phyloP scores from a whole-genome alignment of 2,888 invertebrate species.

The Horisme vitalbata region DNA sequence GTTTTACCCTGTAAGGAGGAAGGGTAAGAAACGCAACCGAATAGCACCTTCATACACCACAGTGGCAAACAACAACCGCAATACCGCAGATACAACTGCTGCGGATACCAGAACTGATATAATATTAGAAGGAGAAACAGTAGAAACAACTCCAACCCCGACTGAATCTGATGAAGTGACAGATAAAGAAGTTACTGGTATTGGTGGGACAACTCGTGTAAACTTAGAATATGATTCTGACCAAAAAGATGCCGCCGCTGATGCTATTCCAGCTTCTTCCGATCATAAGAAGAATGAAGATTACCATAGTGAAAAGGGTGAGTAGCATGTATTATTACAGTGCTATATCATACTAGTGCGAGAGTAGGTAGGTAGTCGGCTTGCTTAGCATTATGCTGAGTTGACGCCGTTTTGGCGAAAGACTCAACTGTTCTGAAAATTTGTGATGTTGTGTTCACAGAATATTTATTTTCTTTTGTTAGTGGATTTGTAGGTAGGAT shows the following conservation, averaged over 20 bases:
- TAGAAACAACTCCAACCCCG: slow-evolving; percentile 25
- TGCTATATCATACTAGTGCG: neutral
- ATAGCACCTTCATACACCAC: slow-evolving; percentile 40
- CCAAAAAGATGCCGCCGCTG: slow-evolving; percentile 41
- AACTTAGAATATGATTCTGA: slow-evolving; percentile 21
- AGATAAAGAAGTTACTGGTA: neutral
- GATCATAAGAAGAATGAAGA: slow-evolving; percentile 53
- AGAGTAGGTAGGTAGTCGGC: too few relatives aligned
- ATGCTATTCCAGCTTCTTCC: slow-evolving; percentile 59
- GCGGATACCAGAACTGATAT: slow-evolving; percentile 28
- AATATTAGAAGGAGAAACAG: too few relatives aligned
- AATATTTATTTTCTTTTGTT: too few relatives aligned
- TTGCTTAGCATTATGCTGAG: too few relatives aligned
- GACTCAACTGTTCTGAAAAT: too few relatives aligned
- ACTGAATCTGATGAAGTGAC: neutral
- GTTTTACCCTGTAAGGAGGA: slow-evolving; percentile 63
- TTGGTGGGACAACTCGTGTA: too few relatives aligned
- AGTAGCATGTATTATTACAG: slow-evolving; percentile 30
- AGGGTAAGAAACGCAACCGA: slow-evolving; percentile 50
- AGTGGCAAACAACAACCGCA: slow-evolving; percentile 35
- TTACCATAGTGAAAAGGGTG: slow-evolving; percentile 59
- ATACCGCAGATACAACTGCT: slow-evolving; percentile 27
- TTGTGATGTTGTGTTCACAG: too few relatives aligned
- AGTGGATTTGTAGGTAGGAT: too few relatives aligned
- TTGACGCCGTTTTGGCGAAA: too few relatives aligned